Conservation (phyloP, 1,140 invertebrate species). For the Gonatopus flavifemur region DNA sequence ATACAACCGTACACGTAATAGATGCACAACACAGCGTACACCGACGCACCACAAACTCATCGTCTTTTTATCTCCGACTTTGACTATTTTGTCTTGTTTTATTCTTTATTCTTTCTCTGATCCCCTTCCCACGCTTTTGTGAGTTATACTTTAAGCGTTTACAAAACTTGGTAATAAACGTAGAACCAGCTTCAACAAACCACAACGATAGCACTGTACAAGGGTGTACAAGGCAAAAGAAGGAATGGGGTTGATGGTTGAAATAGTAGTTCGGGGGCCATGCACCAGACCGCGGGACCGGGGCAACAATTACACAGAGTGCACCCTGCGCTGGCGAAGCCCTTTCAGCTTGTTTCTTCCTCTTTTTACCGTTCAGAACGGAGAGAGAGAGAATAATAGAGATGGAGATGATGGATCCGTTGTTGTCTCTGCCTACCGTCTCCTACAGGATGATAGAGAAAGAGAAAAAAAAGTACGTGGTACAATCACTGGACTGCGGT, state of each 20-base stretch:
- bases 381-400: not conserved
- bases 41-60: too few species aligned
- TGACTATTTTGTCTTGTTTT: not conserved
- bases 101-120: not conserved
- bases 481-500: too few species aligned
- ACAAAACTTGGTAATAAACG: conserved; percentile 43
- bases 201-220: too few species aligned
- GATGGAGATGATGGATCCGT: not conserved
- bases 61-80: too few species aligned
- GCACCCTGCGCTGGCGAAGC: conserved; percentile 29
- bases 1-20: too few species aligned
- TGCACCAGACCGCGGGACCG: conserved; percentile 29
- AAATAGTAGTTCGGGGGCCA: conserved; percentile 16
- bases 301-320: conserved; percentile 35
- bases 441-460: not conserved
- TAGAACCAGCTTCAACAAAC: too few species aligned
- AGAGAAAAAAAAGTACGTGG: not conserved
- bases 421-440: too few species aligned
- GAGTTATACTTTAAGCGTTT: conserved; percentile 40
- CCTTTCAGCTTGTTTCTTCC: conserved; percentile 22
- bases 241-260: too few species aligned
- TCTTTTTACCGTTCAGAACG: not conserved
- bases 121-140: not conserved
- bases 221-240: too few species aligned
- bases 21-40: too few species aligned